Conservation (phyloP, 2,797 vertebrate species). For the Melanogrammus aeglefinus region DNA sequence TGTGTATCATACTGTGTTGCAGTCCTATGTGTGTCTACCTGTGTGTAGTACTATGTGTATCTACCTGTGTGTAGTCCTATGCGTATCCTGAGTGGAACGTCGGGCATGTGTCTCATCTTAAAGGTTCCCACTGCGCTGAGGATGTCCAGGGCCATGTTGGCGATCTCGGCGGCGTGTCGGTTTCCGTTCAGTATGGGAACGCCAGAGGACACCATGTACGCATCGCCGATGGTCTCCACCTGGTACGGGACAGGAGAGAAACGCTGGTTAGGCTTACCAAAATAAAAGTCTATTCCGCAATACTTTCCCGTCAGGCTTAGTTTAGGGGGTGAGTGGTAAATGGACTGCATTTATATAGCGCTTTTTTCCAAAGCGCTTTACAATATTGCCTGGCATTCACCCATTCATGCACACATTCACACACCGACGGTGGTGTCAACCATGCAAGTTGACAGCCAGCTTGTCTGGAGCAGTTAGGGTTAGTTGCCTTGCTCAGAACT, state of each 20-base stretch:
- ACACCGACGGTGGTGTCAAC: too few species aligned
- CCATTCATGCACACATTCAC: too few species aligned
- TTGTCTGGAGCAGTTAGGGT: too few species aligned
- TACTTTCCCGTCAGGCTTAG: background rate
- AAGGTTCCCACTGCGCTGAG: slow-evolving; percentile 87
- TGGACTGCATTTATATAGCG: too few species aligned
- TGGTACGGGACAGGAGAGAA: slow-evolving; percentile 26
- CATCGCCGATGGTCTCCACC: slow-evolving; percentile 85
- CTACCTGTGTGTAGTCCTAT: slow-evolving; percentile 87
- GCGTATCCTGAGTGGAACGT: slow-evolving; percentile 83
- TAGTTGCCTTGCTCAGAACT: too few species aligned
- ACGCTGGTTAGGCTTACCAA: background rate
- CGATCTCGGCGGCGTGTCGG: slow-evolving; percentile 83
- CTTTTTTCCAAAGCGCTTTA: too few species aligned
- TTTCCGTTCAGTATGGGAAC: slow-evolving; percentile 82
- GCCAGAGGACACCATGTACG: slow-evolving; percentile 91
- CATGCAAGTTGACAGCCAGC: too few species aligned
- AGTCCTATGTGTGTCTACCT: background rate
- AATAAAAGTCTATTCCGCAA: background rate
- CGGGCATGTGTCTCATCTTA: slow-evolving; percentile 89
- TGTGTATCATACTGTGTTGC: background rate
- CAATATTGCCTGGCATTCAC: too few species aligned
- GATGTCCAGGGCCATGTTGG: slow-evolving; percentile 90
- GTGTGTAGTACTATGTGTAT: too few species aligned
- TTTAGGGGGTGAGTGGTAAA: too few species aligned